Conservation (phyloP, 2,797 vertebrate genomes). For the Pterois miles region DNA sequence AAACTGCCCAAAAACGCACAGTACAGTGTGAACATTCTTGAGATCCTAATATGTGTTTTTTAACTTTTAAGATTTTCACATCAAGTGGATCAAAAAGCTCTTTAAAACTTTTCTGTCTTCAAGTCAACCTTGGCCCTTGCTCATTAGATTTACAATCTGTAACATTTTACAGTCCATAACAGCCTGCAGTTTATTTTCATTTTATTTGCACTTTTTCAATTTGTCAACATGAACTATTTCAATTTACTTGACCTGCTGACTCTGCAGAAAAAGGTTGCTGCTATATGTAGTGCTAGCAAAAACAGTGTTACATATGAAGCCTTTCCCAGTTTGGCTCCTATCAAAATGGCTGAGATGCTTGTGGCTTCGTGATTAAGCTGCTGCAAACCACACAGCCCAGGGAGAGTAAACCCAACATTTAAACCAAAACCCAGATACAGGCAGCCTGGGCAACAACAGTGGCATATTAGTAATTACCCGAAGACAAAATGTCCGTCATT, state of each 20-base stretch:
- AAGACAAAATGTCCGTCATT: slow-evolving; percentile 83
- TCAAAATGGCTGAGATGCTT: slow-evolving; percentile 84
- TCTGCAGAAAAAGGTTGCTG: slow-evolving; percentile 59
- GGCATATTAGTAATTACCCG: slow-evolving; percentile 85
- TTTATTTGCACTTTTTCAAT: slow-evolving; percentile 71
- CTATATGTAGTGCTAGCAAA: slow-evolving; percentile 67
- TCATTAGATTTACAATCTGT: slow-evolving; percentile 52
- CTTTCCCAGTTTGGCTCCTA: slow-evolving; percentile 80
- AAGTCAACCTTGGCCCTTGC: slow-evolving; percentile 30
- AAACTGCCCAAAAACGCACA: slow-evolving; percentile 5
- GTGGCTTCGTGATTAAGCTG: slow-evolving; percentile 82
- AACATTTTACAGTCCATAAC: slow-evolving; percentile 43
- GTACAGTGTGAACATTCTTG: not conserved
- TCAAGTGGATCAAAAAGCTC: not conserved
- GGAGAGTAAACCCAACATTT: slow-evolving; percentile 81
- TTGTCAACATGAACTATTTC: slow-evolving; percentile 70
- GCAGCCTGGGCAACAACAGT: slow-evolving; percentile 81
- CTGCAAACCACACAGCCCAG: slow-evolving; percentile 80
- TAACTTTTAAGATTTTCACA: slow-evolving; percentile 2
- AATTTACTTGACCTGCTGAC: slow-evolving; percentile 65
- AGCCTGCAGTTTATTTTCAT: slow-evolving; percentile 34
- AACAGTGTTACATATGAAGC: slow-evolving; percentile 65
- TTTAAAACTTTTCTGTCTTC: slow-evolving; percentile 13
- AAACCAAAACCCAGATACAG: slow-evolving; percentile 83
- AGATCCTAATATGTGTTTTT: not conserved